Conservation (phyloP, 2,888 invertebrate species). For the Drosophila picticornis region DNA sequence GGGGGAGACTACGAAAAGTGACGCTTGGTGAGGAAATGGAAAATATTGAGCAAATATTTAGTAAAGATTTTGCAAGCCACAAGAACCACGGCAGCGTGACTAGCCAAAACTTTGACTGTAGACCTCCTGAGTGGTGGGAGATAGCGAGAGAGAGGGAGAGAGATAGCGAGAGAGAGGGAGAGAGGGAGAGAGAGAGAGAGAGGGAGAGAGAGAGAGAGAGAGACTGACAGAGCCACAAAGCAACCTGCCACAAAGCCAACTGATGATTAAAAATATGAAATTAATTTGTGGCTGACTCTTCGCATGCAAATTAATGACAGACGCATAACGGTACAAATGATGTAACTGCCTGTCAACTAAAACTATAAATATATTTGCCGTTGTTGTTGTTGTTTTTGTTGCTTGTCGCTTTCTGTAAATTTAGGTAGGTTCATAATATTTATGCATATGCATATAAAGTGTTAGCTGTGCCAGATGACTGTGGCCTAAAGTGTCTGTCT, state of each 20-base stretch:
- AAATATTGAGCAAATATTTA: slow-evolving; percentile 75
- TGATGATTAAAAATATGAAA: slow-evolving; percentile 49
- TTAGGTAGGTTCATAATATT: slow-evolving; percentile 52
- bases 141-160: neutral
- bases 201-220: neutral
- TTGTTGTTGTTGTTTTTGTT: slow-evolving; percentile 5
- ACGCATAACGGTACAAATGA: slow-evolving; percentile 75
- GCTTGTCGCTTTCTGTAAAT: slow-evolving; percentile 29
- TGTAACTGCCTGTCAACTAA: slow-evolving; percentile 67
- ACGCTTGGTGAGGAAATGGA: slow-evolving; percentile 74
- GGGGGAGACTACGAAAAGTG: slow-evolving; percentile 29
- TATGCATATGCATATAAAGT: slow-evolving; percentile 49
- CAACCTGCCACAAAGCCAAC: slow-evolving; percentile 3
- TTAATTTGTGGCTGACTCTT: slow-evolving; percentile 62
- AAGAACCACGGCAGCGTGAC: slow-evolving; percentile 74
- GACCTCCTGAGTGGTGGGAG: neutral
- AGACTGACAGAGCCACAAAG: slow-evolving; percentile 1
- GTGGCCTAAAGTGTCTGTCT: slow-evolving; percentile 17
- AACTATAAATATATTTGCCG: slow-evolving; percentile 28
- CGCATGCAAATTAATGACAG: slow-evolving; percentile 76
- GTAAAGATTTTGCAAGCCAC: slow-evolving; percentile 69
- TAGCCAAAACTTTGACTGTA: slow-evolving; percentile 35
- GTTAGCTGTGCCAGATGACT: slow-evolving; percentile 17
- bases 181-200: neutral
- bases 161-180: neutral